Base-by-base conservation (phyloP, 2,113 vertebrate species). In the Calcarius ornatus region DNA sequence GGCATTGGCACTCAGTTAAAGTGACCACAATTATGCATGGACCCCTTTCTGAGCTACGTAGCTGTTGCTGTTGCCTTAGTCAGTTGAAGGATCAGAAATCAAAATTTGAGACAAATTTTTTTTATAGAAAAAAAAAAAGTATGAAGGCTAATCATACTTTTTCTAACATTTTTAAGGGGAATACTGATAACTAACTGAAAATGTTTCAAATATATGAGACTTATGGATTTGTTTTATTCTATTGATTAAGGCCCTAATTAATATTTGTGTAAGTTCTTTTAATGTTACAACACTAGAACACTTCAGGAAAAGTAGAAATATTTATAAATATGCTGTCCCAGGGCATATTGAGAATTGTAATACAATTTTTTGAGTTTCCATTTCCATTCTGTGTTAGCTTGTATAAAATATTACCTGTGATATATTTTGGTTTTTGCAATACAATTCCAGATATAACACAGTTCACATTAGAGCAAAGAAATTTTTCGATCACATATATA, bases 81-180 rank as follows among this genome's bases (percentile, higher is more conserved):
- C 15, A 50, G 6, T 33, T 56, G 45, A 90, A 85, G n/a, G 82
- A 65, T 1, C 4, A 68, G 27, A 86, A 89, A 56, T 38, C 12
- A 75, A 64, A 71, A 87, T 56, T 47, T 78, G 60, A 68, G 8
- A 14, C 5, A 48, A n/a, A n/a, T n/a, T n/a, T n/a, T n/a, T n/a
- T n/a, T n/a, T 15, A 7, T 8, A 43, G 10, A 3, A 47, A 57
- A 33, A 57, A 57, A 56, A 56, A 56, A 31, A 5, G 9, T 24
- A 37, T 7, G 2, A 7, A 57, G 10, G 1, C 2, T 48, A 22
- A 3, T 61, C 2, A 16, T 47, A 59, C 5, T 15, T 78, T 63
- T 86, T n/a, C 25, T 53, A 25, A 30, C 12, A 48, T n/a, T 86
- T 73, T 54, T 72, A 28, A 10, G 7, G 5, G 4, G 22, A 87